Conservation (phyloP, 2,113 vertebrate species). For the Lates calcarifer region DNA sequence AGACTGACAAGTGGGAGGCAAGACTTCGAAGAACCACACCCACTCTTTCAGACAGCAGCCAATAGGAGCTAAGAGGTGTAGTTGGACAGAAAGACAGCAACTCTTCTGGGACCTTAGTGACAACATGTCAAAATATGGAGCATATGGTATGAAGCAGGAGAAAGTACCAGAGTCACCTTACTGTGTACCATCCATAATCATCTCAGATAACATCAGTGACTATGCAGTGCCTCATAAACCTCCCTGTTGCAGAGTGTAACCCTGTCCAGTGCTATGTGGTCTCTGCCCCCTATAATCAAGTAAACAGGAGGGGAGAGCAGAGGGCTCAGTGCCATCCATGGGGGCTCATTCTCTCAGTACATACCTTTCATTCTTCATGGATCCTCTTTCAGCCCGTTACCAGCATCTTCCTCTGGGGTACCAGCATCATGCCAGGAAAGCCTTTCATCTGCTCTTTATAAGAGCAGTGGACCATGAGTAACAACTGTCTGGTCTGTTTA, state of each 20-base stretch:
- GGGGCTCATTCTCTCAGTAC: constrained; percentile 48
- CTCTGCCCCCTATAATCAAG: constrained; percentile 62
- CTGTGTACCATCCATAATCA: constrained; percentile 12
- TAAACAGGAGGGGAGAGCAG: constrained; percentile 43
- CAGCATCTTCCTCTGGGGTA: constrained; percentile 31
- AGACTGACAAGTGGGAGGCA: constrained; percentile 59
- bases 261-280: constrained; percentile 63
- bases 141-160: constrained; percentile 34
- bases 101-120: constrained; percentile 42
- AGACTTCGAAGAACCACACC: constrained; percentile 44
- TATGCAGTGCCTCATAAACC: constrained; percentile 23
- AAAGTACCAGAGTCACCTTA: constrained; percentile 44
- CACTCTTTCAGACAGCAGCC: constrained; percentile 45
- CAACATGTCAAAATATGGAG: constrained; percentile 63
- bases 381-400: constrained; percentile 59
- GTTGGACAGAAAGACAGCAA: constrained; percentile 25
- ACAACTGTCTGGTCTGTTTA: background rate
- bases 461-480: background rate
- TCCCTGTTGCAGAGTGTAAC: constrained; percentile 64
- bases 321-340: constrained; percentile 44
- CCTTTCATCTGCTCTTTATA: constrained; percentile 7
- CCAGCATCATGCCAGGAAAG: constrained; percentile 9
- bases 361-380: constrained; percentile 68
- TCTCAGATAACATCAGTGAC: constrained; percentile 40
- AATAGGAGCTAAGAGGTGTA: constrained; percentile 54